Evolutionary conservation across 2,113 vertebrate genomes (phyloP).

Genomic region (Tachysurus vachellii): DNA sequence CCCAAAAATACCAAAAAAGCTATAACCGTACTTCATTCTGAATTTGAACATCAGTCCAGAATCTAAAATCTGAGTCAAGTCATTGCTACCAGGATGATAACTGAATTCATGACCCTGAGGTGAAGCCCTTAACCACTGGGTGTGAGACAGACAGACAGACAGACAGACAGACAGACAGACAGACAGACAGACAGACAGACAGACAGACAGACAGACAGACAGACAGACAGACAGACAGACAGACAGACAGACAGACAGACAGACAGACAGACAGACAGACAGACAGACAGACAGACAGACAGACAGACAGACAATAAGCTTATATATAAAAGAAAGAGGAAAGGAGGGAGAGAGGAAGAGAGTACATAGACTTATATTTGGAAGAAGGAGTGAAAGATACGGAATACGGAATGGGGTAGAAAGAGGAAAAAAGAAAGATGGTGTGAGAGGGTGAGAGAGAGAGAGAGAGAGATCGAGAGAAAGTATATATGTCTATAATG

Average conservation of each 20-base stretch:
- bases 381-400: too few species aligned
- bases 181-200: neutral
- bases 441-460: too few species aligned
- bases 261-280: neutral
- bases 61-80: neutral
- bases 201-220: neutral
- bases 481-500: too few species aligned
- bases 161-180: neutral
- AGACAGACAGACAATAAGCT: neutral
- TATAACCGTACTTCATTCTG: neutral
- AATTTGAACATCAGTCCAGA: neutral
- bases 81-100: neutral
- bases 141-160: neutral
- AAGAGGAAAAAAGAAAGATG: constrained; percentile 15
- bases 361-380: too few species aligned
- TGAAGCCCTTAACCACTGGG: too few species aligned
- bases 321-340: too few species aligned
- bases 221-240: neutral
- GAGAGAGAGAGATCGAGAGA: too few species aligned
- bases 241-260: neutral
- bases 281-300: neutral
- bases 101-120: neutral
- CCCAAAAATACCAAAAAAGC: neutral
- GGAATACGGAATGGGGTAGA: neutral
- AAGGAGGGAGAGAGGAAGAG: too few species aligned